Evolutionary conservation across 2,888 invertebrate genomes (phyloP), one percentile per base, ranked within the genome.

Genomic region (Thera britannica): DNA sequence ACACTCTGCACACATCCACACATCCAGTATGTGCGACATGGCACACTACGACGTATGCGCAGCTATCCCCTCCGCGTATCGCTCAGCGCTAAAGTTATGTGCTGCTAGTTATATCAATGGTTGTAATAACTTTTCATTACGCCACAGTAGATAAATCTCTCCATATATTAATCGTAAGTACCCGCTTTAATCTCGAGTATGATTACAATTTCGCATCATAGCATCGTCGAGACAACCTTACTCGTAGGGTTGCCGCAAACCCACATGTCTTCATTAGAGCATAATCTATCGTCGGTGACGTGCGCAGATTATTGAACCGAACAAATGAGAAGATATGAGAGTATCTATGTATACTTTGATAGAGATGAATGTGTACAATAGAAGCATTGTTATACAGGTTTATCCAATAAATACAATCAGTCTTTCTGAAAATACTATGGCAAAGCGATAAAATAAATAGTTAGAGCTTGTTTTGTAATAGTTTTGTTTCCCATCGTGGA

Each of bases 281-380:
- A 73, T 23, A 75, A 73, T 60, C 58, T 62, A 68, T 75, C 71
- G 70, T 73, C 56, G 41, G 41, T 44, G 58, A 58, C 48, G 55
- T 41, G 58, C 55, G n/a, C 49, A 67, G 38, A 11, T 49, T 54
- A 58, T 68, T 68, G 62, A 62, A 54, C 68, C 41, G 49, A 36
- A 49, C 11, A 34, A 3, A 58, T 48, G 61, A 68, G 44, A 60
- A 60, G 12, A 68, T 63, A 60, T 60, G 2, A 5, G 41, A 41
- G 41, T 41, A 41, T 41, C 41, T 41, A 46, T 46, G 9, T 46
- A 46, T 9, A 5, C 7, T 7, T 46, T 52, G 58, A 67, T 58
- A 54, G 58, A 54, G 62, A 58, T 11, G 12, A 58, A 67, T 62
- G 54, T 34, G 46, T 48, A 49, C 35, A 8, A 46, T 9, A 46